phyloP scores from a whole-genome alignment of 2,113 vertebrate genomes.

The Bambusicola thoracicus region DNA sequence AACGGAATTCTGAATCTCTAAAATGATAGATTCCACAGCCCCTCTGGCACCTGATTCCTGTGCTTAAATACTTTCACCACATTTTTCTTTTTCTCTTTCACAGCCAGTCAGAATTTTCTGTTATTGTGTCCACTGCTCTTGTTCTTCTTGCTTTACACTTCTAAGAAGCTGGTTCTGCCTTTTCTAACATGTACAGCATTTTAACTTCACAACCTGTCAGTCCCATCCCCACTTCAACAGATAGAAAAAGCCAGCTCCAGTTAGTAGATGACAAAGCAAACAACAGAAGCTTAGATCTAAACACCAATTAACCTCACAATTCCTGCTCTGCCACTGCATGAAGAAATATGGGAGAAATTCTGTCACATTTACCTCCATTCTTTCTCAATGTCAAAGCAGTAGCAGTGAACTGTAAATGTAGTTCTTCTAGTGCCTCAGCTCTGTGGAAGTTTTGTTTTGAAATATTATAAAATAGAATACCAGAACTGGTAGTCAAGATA shows the following conservation, averaged over 20 bases:
- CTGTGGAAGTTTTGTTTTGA: neutral
- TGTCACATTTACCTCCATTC: neutral
- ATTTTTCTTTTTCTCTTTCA: neutral
- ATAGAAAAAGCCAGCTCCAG: neutral
- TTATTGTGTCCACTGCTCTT: neutral
- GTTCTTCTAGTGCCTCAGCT: neutral
- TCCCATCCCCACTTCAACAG: neutral
- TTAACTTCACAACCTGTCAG: neutral
- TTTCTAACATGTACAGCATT: neutral
- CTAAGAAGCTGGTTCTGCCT: neutral
- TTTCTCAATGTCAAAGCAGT: neutral
- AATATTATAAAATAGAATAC: neutral
- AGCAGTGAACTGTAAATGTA: neutral
- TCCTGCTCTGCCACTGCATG: neutral
- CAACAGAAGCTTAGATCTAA: neutral
- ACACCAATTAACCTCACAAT: neutral
- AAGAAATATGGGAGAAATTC: neutral
- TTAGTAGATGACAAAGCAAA: rapidly evolving
- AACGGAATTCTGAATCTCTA: neutral
- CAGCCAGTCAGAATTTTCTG: neutral
- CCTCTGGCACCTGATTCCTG: neutral
- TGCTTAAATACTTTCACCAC: neutral
- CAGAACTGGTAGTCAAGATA: neutral
- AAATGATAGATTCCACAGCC: neutral
- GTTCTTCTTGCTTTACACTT: neutral